Conservation (phyloP, 92 coral and sea anemone species). For the Montipora capitata region DNA sequence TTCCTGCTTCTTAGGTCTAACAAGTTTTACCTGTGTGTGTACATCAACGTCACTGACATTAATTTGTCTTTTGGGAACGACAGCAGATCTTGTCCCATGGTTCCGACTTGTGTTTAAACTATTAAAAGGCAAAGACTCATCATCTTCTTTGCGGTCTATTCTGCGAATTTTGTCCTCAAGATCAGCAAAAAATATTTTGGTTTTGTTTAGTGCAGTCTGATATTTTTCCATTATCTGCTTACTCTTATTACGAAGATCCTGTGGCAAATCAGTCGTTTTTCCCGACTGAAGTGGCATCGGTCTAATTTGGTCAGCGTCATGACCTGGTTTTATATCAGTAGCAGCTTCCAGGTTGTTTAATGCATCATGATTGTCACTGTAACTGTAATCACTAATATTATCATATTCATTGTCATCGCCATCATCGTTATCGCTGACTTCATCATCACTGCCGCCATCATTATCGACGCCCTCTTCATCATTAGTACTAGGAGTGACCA, state of each 20-base stretch:
- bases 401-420: neutral
- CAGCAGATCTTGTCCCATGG: neutral
- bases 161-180: neutral
- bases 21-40: neutral
- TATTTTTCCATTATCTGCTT: neutral
- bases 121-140: neutral
- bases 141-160: neutral
- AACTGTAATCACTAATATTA: neutral
- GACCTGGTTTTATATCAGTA: neutral
- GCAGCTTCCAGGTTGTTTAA: neutral
- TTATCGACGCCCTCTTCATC: constrained; percentile 10
- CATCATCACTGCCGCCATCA: neutral
- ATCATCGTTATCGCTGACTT: neutral
- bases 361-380: neutral
- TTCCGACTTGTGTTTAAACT: neutral
- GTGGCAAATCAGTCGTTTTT: neutral
- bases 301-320: neutral
- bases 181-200: neutral
- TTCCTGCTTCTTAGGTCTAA: neutral
- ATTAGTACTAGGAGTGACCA: neutral
- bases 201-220: neutral
- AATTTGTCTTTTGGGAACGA: neutral
- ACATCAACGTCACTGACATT: neutral
- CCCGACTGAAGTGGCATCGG: neutral
- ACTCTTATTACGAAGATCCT: too few relatives aligned